A percentile compares a stretch with the other conserved stretches of the same genome.
Evolutionary conservation across 2,888 invertebrate species (phyloP).

Genomic region (Meliscaeva auricollis): DNA sequence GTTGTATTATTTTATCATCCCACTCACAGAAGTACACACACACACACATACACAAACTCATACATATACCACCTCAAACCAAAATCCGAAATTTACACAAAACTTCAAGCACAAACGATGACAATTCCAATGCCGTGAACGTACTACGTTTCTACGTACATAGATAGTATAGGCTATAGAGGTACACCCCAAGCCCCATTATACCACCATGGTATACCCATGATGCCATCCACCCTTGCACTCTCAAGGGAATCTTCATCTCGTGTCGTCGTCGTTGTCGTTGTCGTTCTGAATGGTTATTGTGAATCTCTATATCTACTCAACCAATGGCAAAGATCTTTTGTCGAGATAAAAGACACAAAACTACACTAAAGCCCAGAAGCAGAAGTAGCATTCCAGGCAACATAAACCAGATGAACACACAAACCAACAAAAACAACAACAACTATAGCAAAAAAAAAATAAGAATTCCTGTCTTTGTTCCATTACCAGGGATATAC

Average conservation of each 20-base stretch:
- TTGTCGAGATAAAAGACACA: constrained; percentile 77
- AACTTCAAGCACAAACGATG: constrained; percentile 63
- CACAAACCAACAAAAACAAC: constrained; percentile 16
- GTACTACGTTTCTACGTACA: not conserved
- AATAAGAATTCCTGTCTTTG: constrained; percentile 56
- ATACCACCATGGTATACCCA: not conserved
- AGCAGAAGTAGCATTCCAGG: constrained; percentile 58
- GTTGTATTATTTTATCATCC: constrained; percentile 63
- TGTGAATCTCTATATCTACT: constrained; percentile 75
- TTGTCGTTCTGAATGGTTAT: constrained; percentile 78
- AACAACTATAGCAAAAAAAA: not conserved
- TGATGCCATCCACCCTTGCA: constrained; percentile 37
- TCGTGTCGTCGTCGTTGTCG: constrained; percentile 77
- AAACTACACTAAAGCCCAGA: constrained; percentile 61
- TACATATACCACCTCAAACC: not conserved
- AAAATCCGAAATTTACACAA: constrained; percentile 32
- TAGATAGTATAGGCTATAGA: not conserved
- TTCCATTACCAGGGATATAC: constrained; percentile 67
- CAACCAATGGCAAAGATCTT: constrained; percentile 78
- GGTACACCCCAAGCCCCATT: constrained; percentile 21
- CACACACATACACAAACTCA: constrained; percentile 20
- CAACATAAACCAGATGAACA: constrained; percentile 38
- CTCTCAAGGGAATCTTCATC: constrained; percentile 79
- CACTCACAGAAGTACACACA: constrained; percentile 43
- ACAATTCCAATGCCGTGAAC: constrained; percentile 64